A percentile compares a stretch with the other conserved stretches of the same genome.
Evolutionary conservation across 2,888 invertebrate species (phyloP).

Genomic region (Electrophaes corylata): DNA sequence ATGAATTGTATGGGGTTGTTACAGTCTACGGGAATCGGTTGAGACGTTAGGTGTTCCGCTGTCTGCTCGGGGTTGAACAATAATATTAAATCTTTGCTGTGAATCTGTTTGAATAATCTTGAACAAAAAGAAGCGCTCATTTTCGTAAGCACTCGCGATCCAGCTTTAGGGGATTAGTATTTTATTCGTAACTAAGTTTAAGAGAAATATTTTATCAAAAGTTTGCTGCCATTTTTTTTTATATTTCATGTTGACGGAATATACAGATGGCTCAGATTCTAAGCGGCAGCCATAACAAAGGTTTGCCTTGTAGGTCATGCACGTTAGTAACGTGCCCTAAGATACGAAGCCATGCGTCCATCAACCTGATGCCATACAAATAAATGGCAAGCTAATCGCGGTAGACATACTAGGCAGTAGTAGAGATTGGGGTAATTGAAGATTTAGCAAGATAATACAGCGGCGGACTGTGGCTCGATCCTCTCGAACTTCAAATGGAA

Average conservation of each 20-base stretch:
- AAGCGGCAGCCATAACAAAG: no score
- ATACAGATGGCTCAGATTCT: no score
- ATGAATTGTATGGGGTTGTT: background rate
- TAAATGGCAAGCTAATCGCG: no score
- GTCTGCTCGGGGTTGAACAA: background rate
- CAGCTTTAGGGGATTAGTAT: slow-evolving; percentile 37
- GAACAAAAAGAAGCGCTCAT: slow-evolving; percentile 22
- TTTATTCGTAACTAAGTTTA: slow-evolving; percentile 35
- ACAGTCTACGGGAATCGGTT: background rate
- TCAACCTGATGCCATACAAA: no score
- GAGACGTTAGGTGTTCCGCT: background rate
- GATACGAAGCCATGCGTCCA: no score
- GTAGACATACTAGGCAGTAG: no score
- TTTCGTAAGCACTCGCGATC: slow-evolving; percentile 32
- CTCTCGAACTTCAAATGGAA: background rate
- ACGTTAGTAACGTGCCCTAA: no score
- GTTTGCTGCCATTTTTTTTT: no score
- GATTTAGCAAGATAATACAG: background rate
- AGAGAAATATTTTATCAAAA: slow-evolving; percentile 36
- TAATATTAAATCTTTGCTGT: background rate
- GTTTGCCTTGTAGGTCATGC: no score
- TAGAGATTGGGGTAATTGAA: background rate
- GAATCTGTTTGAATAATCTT: slow-evolving; percentile 16
- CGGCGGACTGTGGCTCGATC: background rate
- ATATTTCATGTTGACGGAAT: no score